Conservation (phyloP, 2,797 vertebrate genomes). For the Siniperca scherzeri region DNA sequence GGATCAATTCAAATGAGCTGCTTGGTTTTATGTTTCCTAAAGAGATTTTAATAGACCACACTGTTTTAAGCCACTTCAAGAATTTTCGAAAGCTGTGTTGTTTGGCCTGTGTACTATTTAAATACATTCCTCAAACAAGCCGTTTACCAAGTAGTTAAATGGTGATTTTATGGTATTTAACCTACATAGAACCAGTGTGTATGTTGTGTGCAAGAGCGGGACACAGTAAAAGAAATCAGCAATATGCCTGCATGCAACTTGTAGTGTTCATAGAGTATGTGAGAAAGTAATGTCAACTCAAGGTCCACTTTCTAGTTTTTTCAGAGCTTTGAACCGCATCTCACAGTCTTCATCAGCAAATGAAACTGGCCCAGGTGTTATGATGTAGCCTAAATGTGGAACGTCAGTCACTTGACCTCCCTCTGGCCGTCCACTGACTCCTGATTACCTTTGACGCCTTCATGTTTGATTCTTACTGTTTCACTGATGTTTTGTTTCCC, state of each 20-base stretch:
- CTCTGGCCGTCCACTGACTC: not conserved
- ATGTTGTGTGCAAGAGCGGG: not conserved
- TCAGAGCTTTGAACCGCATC: not conserved
- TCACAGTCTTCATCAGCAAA: not conserved
- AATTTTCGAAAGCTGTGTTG: slow-evolving; percentile 38
- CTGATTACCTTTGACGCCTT: not conserved
- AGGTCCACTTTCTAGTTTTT: not conserved
- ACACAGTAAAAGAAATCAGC: not conserved
- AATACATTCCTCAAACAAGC: slow-evolving; percentile 11
- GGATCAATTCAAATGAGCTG: slow-evolving; percentile 47
- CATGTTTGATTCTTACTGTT: not conserved
- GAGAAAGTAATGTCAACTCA: not conserved
- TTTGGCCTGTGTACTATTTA: slow-evolving; percentile 15
- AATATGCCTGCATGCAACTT: not conserved
- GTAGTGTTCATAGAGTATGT: not conserved
- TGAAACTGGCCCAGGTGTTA: not conserved
- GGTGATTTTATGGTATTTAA: not conserved
- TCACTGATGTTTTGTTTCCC: slow-evolving; percentile 7
- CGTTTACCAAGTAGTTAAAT: slow-evolving; percentile 27
- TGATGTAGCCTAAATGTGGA: not conserved
- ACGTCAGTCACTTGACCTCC: not conserved
- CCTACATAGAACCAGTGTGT: not conserved
- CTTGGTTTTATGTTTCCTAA: slow-evolving; percentile 56
- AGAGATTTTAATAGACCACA: slow-evolving; percentile 51
- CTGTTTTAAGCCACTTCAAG: slow-evolving; percentile 32